Percentiles rank a stretch among this genome's conserved stretches.
Conservation (phyloP, 2,797 vertebrate genomes). For the Esox masquinongy region DNA sequence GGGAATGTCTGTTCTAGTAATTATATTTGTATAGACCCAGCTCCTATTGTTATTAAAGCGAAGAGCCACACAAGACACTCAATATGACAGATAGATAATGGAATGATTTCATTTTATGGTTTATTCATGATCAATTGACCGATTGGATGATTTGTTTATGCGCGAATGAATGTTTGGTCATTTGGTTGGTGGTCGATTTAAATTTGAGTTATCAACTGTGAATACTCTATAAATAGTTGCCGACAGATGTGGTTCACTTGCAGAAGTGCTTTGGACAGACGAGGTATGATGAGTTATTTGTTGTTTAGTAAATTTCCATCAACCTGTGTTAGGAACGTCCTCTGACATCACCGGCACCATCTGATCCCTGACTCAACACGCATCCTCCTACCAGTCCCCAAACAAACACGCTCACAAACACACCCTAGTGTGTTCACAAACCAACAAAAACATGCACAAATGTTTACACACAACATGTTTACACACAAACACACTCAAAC, state of each 20-base stretch:
- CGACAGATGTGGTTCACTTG: neutral
- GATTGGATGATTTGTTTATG: conserved; percentile 52
- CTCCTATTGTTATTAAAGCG: neutral
- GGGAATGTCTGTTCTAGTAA: neutral
- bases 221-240: too few relatives aligned
- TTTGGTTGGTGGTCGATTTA: neutral
- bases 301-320: conserved; percentile 4
- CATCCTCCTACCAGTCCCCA: conserved; percentile 31
- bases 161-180: conserved; percentile 46
- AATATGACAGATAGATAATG: conserved; percentile 44
- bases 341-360: conserved; percentile 73
- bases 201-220: neutral
- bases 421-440: too few relatives aligned
- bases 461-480: neutral
- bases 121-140: conserved; percentile 65
- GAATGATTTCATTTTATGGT: conserved; percentile 43
- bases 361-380: conserved; percentile 55
- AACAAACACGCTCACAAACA: neutral
- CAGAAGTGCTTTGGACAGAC: neutral
- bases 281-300: neutral
- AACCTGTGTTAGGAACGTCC: conserved; percentile 53
- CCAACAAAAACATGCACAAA: neutral
- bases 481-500: conserved; percentile 9
- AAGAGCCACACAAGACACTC: neutral
- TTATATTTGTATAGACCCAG: neutral